These are phyloP conservation scores for Caenorhabditis doughertyi DNA, from an alignment of 2,888 invertebrate species.

Conservation along the genomic window DNA sequence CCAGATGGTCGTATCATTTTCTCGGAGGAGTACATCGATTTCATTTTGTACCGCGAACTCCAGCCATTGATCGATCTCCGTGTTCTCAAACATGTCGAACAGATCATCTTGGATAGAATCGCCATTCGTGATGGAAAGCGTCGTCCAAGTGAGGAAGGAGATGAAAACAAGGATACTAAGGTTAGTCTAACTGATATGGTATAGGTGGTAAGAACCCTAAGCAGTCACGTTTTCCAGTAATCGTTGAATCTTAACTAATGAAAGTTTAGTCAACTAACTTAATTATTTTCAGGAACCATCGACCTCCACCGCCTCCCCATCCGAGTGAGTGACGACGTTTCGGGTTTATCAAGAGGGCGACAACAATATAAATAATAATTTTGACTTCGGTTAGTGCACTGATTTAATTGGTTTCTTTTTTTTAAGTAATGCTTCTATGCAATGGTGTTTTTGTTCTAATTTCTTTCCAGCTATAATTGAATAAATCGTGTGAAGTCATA, in stretches of 20 bases:
- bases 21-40: slow-evolving; percentile 48
- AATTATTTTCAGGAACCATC: slow-evolving; percentile 46
- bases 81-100: slow-evolving; percentile 10
- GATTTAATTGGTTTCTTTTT: neutral
- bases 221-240: neutral
- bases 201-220: neutral
- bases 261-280: slow-evolving; percentile 16
- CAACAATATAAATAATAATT: slow-evolving; percentile 5
- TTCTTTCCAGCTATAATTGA: no score
- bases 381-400: slow-evolving; percentile 40
- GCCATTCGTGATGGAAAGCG: slow-evolving; percentile 17
- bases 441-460: neutral
- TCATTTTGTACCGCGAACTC: slow-evolving; percentile 42
- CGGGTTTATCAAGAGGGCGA: neutral
- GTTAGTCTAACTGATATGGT: no score
- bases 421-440: neutral
- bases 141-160: no score
- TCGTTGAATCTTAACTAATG: neutral
- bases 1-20: slow-evolving; percentile 39
- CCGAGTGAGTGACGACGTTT: neutral
- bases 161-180: no score
- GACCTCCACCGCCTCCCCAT: slow-evolving; percentile 9
- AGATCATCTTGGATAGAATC: slow-evolving; percentile 8
- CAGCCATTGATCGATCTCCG: slow-evolving; percentile 48
- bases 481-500: no score